These are phyloP conservation scores for Halichoerus grypus DNA, from an alignment of 2,113 vertebrate species.

Conservation along the genomic window DNA sequence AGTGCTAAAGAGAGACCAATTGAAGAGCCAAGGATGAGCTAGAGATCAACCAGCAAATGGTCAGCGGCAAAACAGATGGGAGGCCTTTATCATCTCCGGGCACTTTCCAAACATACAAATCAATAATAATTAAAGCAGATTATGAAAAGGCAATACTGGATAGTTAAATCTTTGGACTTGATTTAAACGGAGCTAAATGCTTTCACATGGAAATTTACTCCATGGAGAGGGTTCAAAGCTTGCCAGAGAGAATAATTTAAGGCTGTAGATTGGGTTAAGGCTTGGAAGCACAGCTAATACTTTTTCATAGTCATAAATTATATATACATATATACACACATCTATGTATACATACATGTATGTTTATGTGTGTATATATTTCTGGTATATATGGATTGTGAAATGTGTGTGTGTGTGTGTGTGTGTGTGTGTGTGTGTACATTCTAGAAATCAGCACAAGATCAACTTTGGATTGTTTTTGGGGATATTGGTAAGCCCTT, in stretches of 20 bases:
- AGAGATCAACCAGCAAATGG: neutral
- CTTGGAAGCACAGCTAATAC: slow-evolving; percentile 61
- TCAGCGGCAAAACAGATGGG: neutral
- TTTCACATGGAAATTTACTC: slow-evolving; percentile 50
- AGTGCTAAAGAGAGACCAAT: neutral
- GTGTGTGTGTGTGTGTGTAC: neutral
- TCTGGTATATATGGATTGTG: neutral
- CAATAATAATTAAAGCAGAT: slow-evolving; percentile 86
- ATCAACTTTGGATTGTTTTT: neutral
- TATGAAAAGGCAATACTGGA: slow-evolving; percentile 85
- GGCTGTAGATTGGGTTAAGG: neutral
- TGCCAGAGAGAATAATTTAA: slow-evolving; percentile 42
- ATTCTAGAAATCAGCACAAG: neutral
- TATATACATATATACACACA: neutral
- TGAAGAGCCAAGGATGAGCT: neutral
- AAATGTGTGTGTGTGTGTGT: neutral
- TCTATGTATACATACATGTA: neutral
- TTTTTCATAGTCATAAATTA: slow-evolving; percentile 56
- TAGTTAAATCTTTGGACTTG: slow-evolving; percentile 79
- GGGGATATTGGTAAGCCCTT: slow-evolving; percentile 40
- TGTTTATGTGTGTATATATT: neutral
- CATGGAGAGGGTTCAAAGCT: neutral
- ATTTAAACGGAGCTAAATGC: slow-evolving; percentile 77
- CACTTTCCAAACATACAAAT: slow-evolving; percentile 70
- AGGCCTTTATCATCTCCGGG: slow-evolving; percentile 55